Evolutionary conservation across 2,797 vertebrate species (phyloP).

Genomic region (Pantherophis alleghaniensis): DNA sequence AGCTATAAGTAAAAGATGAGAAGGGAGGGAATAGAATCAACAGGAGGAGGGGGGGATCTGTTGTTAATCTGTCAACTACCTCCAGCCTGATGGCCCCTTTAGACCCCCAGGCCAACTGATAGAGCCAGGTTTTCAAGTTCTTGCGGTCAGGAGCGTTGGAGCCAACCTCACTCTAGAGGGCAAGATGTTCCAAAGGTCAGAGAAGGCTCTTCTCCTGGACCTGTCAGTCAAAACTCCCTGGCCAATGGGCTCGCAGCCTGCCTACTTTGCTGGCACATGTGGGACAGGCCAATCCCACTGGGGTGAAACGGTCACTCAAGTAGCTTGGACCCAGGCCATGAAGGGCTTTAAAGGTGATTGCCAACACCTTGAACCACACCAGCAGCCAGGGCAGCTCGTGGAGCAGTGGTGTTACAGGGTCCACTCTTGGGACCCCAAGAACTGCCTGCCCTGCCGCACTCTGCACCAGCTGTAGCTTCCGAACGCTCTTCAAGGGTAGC

Average conservation of each 20-base stretch:
- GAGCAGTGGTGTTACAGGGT: no score
- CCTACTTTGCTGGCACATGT: not conserved
- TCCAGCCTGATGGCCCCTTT: not conserved
- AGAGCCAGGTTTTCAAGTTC: not conserved
- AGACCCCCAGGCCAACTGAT: not conserved
- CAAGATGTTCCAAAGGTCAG: no score
- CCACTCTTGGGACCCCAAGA: not conserved
- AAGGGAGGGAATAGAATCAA: not conserved
- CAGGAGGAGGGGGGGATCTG: no score
- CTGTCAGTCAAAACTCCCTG: no score
- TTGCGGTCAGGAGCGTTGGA: no score
- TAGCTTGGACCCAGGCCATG: not conserved
- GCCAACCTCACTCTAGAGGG: no score
- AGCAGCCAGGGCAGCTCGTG: not conserved
- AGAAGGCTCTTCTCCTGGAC: no score
- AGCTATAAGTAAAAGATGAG: not conserved
- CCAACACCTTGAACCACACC: not conserved
- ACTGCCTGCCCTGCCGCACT: not conserved
- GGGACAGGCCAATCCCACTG: not conserved
- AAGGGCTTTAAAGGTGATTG: not conserved
- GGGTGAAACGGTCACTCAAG: not conserved
- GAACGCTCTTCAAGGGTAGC: not conserved
- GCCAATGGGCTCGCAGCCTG: not conserved
- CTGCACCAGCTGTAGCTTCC: not conserved
- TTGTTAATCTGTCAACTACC: not conserved